Percentiles rank a stretch among this genome's conserved stretches.
Evolutionary conservation across 2,797 vertebrate species (phyloP).

Genomic region (Sebastiscus albofasciatus): DNA sequence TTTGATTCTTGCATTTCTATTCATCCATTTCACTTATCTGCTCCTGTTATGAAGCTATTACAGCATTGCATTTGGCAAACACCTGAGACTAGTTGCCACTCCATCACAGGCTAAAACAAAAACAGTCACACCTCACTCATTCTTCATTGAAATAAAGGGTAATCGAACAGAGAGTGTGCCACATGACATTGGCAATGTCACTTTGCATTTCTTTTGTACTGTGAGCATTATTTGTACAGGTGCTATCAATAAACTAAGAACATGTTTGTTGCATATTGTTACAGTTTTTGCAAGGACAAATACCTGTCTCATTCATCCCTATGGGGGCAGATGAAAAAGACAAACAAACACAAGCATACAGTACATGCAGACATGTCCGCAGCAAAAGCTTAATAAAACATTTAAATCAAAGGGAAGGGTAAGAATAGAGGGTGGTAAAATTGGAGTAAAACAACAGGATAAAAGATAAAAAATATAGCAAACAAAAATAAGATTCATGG

Average conservation of each 20-base stretch:
- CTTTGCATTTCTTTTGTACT: not conserved
- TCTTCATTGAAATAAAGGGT: not conserved
- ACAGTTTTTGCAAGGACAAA: not conserved
- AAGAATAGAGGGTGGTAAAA: not conserved
- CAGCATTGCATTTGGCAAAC: not conserved
- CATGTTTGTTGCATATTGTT: not conserved
- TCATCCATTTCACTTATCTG: not conserved
- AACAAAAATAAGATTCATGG: not conserved
- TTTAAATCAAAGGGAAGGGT: not conserved
- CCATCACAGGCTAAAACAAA: not conserved
- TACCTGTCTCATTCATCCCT: not conserved
- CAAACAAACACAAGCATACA: not conserved
- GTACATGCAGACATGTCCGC: not conserved
- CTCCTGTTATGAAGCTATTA: not conserved
- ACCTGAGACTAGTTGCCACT: not conserved
- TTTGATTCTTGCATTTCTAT: not conserved
- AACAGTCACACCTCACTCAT: not conserved
- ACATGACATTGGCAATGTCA: not conserved
- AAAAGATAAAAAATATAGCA: not conserved
- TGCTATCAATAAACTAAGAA: not conserved
- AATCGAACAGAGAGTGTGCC: not conserved
- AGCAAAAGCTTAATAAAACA: not conserved
- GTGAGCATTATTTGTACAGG: not conserved
- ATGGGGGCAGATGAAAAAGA: not conserved
- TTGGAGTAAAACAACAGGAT: not conserved